Base-by-base conservation (phyloP, 2,888 invertebrate species). In the Dolomedes plantarius region DNA sequence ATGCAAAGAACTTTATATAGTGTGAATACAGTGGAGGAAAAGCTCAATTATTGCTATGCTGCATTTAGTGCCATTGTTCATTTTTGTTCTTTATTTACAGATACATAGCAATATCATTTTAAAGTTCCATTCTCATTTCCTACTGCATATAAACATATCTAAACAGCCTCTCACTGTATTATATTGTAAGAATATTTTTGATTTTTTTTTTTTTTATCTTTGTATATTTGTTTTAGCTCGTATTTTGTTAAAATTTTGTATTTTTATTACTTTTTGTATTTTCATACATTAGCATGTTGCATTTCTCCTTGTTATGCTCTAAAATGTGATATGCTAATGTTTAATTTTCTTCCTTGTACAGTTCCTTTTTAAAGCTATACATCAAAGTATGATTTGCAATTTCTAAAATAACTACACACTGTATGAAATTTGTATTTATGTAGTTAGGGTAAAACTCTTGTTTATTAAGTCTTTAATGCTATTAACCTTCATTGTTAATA, bases 61-160 rank as follows among this genome's bases (percentile, higher is more conserved):
- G 76, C 82, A 82, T 75, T 77, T 27, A 72, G 83, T 83, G 83
- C 83, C 83, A 83, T 83, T 41, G 56, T 77, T 83, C 67, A 36
- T 46, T 73, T 76, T 41, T 71, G 62, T 82, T 36, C 29, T 32
- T 71, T 75, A 39, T 23, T 73, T 69, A n/a, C 31, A 9, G 69
- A 41, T 69, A 39, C 75, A 72, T 80, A 71, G 69, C 68, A 68
- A 67, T 69, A 68, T 75, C 71, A 65, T 76, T 71, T 64, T 23
- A 28, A 50, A 32, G 39, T 67, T 67, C 41, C 69, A 29, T 75
- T 41, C 50, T 68, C 75, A 74, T 77, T 31, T 83, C 19, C 73
- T 77, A 67, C 16, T 36, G 72, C 67, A 32, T 69, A 32, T 73
- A 72, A 56, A 83, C 83, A 83, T 83, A 83, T 83, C 83, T 72